Percentiles rank a stretch among this genome's conserved stretches.
Conservation (phyloP, 1,140 invertebrate species). For the Cyrtorhinus lividipennis region DNA sequence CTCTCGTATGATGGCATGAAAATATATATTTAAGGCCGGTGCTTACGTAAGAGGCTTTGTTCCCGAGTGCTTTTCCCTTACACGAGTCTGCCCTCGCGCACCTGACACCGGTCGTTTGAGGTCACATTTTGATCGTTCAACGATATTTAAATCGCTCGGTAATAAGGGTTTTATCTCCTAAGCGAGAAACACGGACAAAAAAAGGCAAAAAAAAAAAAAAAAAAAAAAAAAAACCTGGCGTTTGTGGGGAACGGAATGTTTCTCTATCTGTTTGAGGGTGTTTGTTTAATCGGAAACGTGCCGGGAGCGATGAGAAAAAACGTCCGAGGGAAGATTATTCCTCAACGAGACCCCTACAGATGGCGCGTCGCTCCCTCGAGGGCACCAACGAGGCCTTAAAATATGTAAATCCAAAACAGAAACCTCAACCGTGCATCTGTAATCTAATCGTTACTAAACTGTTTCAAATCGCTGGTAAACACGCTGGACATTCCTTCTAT, state of each 20-base stretch:
- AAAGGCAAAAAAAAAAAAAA: too few species aligned
- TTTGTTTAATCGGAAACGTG: neutral
- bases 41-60: too few species aligned
- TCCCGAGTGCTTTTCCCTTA: too few species aligned
- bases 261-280: neutral
- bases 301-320: neutral
- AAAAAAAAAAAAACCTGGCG: too few species aligned
- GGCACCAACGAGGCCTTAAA: neutral
- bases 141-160: too few species aligned
- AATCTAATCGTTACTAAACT: neutral
- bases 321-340: neutral
- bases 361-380: neutral
- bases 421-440: neutral
- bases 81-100: too few species aligned
- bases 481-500: neutral
- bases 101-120: too few species aligned
- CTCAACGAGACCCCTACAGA: neutral
- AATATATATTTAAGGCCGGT: too few species aligned
- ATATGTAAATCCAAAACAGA: neutral
- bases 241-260: neutral
- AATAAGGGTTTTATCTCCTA: too few species aligned
- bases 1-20: too few species aligned
- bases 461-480: neutral
- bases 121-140: too few species aligned
- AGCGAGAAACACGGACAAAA: too few species aligned